Evolutionary conservation across 1,140 invertebrate species (phyloP).

Genomic region (Melipona quadrifasciata): DNA sequence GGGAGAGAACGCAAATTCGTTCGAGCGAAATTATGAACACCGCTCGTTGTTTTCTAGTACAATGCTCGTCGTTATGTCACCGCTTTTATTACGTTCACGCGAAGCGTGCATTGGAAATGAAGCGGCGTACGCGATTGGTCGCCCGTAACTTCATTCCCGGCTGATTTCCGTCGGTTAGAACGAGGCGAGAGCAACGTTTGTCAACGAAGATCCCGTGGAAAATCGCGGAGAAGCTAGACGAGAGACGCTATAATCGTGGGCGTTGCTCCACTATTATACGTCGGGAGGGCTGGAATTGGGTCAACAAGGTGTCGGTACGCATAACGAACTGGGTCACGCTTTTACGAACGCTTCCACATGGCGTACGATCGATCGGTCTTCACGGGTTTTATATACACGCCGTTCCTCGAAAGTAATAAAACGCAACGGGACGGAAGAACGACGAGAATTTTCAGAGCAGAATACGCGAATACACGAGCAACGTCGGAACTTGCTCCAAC

Average conservation of each 20-base stretch:
- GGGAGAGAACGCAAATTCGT: background rate
- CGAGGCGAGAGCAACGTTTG: background rate
- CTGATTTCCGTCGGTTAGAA: background rate
- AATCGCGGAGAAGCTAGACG: background rate
- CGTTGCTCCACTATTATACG: conserved; percentile 30
- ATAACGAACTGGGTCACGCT: conserved; percentile 52
- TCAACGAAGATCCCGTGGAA: background rate
- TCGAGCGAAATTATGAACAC: conserved; percentile 29
- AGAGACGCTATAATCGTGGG: conserved; percentile 7
- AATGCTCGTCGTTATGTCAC: conserved; percentile 31
- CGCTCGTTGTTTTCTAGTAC: conserved; percentile 20
- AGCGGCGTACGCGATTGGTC: background rate
- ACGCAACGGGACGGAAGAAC: background rate
- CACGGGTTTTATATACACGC: too few relatives aligned
- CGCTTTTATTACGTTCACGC: conserved; percentile 25
- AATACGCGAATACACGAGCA: background rate
- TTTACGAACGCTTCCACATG: conserved; percentile 1
- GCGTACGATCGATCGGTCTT: background rate
- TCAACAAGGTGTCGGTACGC: conserved; percentile 44
- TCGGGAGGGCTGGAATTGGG: conserved; percentile 43
- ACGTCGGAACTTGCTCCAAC: conserved; percentile 8
- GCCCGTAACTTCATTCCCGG: background rate
- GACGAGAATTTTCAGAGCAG: background rate
- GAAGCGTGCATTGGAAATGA: background rate
- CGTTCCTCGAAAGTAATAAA: background rate